A percentile compares a stretch with the other conserved stretches of the same genome.
These are phyloP conservation scores for Gila orcuttii DNA, from an alignment of 2,113 vertebrate species.

Conservation along the genomic window DNA sequence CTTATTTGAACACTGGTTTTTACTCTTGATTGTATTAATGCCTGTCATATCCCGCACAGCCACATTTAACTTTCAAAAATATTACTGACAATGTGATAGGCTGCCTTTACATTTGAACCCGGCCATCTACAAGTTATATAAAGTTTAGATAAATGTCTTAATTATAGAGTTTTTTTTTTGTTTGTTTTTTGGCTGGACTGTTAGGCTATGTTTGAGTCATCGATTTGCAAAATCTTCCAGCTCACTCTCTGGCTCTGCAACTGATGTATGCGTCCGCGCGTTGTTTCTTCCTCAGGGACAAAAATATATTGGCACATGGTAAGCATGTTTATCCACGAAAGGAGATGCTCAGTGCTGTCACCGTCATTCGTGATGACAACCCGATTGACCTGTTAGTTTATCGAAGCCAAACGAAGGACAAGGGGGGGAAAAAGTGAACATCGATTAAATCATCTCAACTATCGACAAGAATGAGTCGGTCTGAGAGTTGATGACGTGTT, in stretches of 20 bases:
- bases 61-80: not conserved
- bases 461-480: slow-evolving; percentile 58
- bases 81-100: not conserved
- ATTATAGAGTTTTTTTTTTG: not conserved
- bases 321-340: slow-evolving; percentile 69
- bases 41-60: not conserved
- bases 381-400: slow-evolving; percentile 72
- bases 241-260: slow-evolving; percentile 11
- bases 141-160: not conserved
- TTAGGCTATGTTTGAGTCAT: slow-evolving; percentile 25
- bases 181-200: not conserved
- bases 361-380: slow-evolving; percentile 73
- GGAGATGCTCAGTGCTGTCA: slow-evolving; percentile 56
- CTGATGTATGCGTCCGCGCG: slow-evolving; percentile 66
- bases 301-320: slow-evolving; percentile 68
- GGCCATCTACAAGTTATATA: not conserved
- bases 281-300: slow-evolving; percentile 63
- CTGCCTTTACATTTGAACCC: not conserved
- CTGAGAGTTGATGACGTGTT: slow-evolving; percentile 46
- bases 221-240: slow-evolving; percentile 37
- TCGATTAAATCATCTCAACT: slow-evolving; percentile 68
- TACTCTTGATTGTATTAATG: not conserved
- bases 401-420: slow-evolving; percentile 58
- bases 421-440: slow-evolving; percentile 49
- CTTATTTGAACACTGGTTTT: slow-evolving; percentile 33